These are phyloP conservation scores for Fregata magnificens DNA, from an alignment of 2,113 vertebrate genomes.

Conservation along the genomic window DNA sequence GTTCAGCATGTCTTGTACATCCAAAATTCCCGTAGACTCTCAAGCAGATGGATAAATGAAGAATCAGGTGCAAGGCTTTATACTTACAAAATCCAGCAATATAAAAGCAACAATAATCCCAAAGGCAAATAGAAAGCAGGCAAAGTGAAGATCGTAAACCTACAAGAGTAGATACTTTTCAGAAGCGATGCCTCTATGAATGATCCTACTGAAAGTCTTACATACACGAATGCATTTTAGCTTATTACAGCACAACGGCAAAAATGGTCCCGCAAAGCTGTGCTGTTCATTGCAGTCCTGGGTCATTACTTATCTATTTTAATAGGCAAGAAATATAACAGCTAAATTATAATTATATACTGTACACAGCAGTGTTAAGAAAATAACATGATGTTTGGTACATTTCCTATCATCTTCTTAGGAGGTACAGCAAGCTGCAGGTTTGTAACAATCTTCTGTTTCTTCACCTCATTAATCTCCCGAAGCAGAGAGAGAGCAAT, in stretches of 20 bases:
- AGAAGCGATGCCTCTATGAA: background rate
- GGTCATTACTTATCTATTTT: constrained; percentile 57
- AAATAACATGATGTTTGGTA: background rate
- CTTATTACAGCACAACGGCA: background rate
- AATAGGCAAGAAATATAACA: constrained; percentile 32
- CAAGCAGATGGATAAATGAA: background rate
- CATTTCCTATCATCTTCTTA: constrained; percentile 47
- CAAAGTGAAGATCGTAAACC: background rate
- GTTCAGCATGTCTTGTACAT: background rate
- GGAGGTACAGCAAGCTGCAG: constrained; percentile 51
- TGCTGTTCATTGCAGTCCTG: constrained; percentile 21
- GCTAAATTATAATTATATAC: constrained; percentile 1
- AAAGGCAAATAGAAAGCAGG: background rate
- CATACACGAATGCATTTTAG: background rate
- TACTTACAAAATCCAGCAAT: background rate
- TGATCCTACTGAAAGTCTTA: background rate
- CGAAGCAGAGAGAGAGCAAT: constrained; percentile 60
- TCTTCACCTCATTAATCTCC: constrained; percentile 77
- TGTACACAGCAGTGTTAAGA: background rate
- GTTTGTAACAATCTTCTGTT: constrained; percentile 68
- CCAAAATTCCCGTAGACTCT: background rate
- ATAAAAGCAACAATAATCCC: background rate
- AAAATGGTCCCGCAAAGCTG: background rate
- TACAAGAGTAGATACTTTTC: background rate
- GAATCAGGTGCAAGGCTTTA: background rate